A percentile compares a stretch with the other conserved stretches of the same genome.
phyloP scores from a whole-genome alignment of 2,888 invertebrate species.

The Mycalesis mineus region DNA sequence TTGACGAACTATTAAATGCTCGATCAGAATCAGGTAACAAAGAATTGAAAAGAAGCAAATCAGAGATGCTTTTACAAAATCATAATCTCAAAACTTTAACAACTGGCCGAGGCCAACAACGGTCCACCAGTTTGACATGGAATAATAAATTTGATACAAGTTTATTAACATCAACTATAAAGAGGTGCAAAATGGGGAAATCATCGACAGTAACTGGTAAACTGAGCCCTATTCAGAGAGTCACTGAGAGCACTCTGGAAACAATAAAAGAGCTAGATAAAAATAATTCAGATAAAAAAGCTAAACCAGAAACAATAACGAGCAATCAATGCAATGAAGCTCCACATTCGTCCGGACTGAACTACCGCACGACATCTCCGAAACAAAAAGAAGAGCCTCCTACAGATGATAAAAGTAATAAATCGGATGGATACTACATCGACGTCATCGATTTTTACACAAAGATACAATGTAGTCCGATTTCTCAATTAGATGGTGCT shows the following conservation, averaged over 20 bases:
- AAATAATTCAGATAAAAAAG: constrained; percentile 50
- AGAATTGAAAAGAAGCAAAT: constrained; percentile 82
- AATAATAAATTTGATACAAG: constrained; percentile 83
- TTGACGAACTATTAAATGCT: constrained; percentile 77
- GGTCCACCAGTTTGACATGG: constrained; percentile 83
- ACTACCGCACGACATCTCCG: constrained; percentile 59
- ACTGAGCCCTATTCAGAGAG: constrained; percentile 62
- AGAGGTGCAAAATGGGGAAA: constrained; percentile 82
- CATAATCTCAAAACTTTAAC: constrained; percentile 70
- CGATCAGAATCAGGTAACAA: constrained; percentile 70
- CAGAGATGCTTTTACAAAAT: constrained; percentile 78
- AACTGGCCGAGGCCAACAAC: constrained; percentile 78
- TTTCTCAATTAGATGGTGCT: constrained; percentile 84
- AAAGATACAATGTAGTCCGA: constrained; percentile 75
- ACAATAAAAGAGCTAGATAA: constrained; percentile 56
- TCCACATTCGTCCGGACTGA: constrained; percentile 68
- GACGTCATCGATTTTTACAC: constrained; percentile 76
- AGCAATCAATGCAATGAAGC: constrained; percentile 50
- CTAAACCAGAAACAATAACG: constrained; percentile 50
- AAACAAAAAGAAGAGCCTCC: constrained; percentile 60
- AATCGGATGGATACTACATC: constrained; percentile 65
- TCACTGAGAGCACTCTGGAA: constrained; percentile 54
- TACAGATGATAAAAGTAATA: constrained; percentile 53
- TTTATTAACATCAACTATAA: constrained; percentile 79
- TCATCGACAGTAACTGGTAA: constrained; percentile 66